These are phyloP conservation scores for Harpagoxenus sublaevis DNA, from an alignment of 2,888 invertebrate species.

Conservation along the genomic window DNA sequence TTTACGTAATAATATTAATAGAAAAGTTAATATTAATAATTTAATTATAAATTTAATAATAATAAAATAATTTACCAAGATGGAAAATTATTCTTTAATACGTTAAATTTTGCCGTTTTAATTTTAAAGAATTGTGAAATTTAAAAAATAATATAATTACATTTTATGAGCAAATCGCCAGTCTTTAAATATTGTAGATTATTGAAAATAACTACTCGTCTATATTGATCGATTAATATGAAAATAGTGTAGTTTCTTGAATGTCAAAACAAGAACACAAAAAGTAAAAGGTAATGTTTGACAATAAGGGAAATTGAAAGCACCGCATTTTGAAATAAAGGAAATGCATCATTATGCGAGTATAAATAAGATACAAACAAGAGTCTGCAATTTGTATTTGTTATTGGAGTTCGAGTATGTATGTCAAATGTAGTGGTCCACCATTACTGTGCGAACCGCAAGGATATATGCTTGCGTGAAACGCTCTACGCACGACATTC, in stretches of 20 bases:
- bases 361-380: neutral
- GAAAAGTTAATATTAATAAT: conserved; percentile 11
- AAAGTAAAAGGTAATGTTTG: neutral
- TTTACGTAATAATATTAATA: conserved; percentile 5
- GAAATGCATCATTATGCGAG: neutral
- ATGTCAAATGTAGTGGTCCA: neutral
- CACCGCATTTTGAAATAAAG: neutral
- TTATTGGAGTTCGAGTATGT: neutral
- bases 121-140: neutral
- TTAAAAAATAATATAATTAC: neutral
- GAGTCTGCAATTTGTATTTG: neutral
- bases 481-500: conserved; percentile 34
- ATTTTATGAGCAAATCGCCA: neutral
- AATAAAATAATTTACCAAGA: neutral
- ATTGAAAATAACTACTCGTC: neutral
- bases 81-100: neutral
- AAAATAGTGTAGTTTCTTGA: neutral
- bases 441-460: conserved; percentile 16
- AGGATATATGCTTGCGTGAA: conserved; percentile 43
- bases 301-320: conserved; percentile 2
- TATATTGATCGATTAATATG: neutral
- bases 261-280: neutral
- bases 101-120: neutral
- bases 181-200: neutral
- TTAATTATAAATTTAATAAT: neutral